phyloP scores from a whole-genome alignment of 30 jellyfish, hydroid and myxozoan species.

The Rhopilema esculentum region DNA sequence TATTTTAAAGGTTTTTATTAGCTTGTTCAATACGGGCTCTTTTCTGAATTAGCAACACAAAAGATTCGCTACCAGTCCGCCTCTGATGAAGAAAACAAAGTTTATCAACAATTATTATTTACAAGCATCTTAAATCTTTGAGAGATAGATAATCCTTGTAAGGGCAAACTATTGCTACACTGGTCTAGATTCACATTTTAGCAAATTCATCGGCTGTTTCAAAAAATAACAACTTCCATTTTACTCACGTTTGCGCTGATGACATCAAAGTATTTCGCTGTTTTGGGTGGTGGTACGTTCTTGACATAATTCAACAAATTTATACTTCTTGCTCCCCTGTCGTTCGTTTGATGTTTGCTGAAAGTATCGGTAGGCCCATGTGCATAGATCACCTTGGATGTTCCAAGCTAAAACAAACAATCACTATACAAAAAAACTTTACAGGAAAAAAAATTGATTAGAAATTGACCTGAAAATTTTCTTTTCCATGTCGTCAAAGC shows the following conservation, averaged over 20 bases:
- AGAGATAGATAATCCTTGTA: too few species aligned
- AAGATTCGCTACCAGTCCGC: too few species aligned
- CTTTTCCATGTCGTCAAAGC: too few species aligned
- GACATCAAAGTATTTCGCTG: constrained; percentile 37
- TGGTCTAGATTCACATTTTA: neutral
- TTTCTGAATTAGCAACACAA: too few species aligned
- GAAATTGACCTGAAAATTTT: too few species aligned
- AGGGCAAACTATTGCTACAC: neutral
- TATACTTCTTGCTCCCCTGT: constrained; percentile 56
- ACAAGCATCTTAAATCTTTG: too few species aligned
- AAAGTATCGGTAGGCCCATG: constrained; percentile 32
- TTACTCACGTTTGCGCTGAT: constrained; percentile 24
- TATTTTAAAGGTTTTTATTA: too few species aligned
- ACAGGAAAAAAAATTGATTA: neutral
- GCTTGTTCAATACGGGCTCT: too few species aligned
- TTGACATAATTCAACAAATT: constrained; percentile 48
- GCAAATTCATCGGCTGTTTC: neutral
- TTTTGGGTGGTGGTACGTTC: constrained; percentile 46
- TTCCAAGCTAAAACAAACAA: constrained; percentile 29
- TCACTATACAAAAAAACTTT: neutral
- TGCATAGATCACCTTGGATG: constrained; percentile 52
- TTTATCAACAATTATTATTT: too few species aligned
- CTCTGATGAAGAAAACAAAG: too few species aligned
- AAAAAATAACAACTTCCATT: neutral
- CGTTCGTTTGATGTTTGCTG: neutral